Conservation (phyloP, 2,113 vertebrate species). For the Grantiella picta region DNA sequence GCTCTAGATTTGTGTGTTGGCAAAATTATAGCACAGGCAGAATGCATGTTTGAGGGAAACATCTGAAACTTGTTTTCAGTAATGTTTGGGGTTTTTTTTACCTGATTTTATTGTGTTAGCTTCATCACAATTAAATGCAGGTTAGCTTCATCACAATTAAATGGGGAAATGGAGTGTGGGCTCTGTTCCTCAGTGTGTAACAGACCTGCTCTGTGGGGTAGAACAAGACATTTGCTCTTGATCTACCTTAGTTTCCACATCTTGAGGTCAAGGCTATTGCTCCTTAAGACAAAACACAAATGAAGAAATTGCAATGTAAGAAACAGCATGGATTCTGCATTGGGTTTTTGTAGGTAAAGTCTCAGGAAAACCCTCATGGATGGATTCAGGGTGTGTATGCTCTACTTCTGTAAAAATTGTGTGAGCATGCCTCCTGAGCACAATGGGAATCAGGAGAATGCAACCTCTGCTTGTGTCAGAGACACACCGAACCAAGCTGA, state of each 20-base stretch:
- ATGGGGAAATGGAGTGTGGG: neutral
- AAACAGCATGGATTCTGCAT: neutral
- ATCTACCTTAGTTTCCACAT: neutral
- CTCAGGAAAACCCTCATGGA: neutral
- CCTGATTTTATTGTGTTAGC: neutral
- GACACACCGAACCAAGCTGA: neutral
- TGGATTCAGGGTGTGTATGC: neutral
- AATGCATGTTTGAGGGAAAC: neutral
- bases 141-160: neutral
- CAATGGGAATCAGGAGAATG: rapidly evolving
- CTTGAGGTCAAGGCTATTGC: neutral
- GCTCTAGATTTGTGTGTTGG: neutral
- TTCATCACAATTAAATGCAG: neutral
- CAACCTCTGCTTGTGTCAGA: neutral
- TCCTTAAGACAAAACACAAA: neutral
- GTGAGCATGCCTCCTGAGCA: neutral
- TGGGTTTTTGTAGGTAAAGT: neutral
- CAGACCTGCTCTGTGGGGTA: neutral
- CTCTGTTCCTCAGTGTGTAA: neutral
- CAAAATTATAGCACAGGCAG: neutral
- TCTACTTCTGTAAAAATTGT: neutral
- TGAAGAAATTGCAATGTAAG: neutral
- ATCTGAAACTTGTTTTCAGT: neutral
- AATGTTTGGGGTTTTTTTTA: neutral
- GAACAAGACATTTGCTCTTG: neutral